These are phyloP conservation scores for Drosophila peninsularis DNA, from an alignment of 2,888 invertebrate species.

Conservation along the genomic window DNA sequence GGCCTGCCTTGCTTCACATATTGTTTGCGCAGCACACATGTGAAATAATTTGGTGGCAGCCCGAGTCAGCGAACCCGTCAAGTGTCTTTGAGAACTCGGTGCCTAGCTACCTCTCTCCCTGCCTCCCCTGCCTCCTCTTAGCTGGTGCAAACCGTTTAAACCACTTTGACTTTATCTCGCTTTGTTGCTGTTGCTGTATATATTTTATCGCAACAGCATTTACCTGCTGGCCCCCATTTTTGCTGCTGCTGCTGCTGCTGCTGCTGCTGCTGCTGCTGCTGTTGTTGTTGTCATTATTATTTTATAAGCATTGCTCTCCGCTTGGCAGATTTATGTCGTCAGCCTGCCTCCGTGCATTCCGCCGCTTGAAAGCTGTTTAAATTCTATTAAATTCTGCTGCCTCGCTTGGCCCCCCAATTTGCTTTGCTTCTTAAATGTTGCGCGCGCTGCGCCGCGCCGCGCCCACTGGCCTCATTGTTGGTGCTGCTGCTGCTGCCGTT, in stretches of 20 bases:
- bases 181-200: constrained; percentile 23
- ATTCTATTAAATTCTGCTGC: constrained; percentile 70
- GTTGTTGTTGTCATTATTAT: constrained; percentile 49
- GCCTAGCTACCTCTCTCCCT: neutral
- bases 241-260: constrained; percentile 20
- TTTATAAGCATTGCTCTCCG: constrained; percentile 62
- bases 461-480: constrained; percentile 15
- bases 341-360: constrained; percentile 21
- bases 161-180: constrained; percentile 70
- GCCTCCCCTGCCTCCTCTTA: neutral
- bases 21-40: neutral
- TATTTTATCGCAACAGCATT: constrained; percentile 67
- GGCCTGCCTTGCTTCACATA: too few relatives aligned
- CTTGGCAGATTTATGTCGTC: constrained; percentile 67
- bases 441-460: constrained; percentile 24
- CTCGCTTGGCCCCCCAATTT: constrained; percentile 38
- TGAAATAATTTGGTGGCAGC: constrained; percentile 35
- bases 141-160: constrained; percentile 41
- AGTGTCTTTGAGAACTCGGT: constrained; percentile 25
- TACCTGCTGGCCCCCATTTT: constrained; percentile 45
- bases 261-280: constrained; percentile 9
- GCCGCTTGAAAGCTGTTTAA: constrained; percentile 67
- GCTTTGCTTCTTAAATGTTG: constrained; percentile 28
- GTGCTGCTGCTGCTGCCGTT: constrained; percentile 10
- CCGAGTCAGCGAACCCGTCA: constrained; percentile 46